Base-by-base conservation (phyloP, 2,888 invertebrate genomes). In the Philaethria dido region DNA sequence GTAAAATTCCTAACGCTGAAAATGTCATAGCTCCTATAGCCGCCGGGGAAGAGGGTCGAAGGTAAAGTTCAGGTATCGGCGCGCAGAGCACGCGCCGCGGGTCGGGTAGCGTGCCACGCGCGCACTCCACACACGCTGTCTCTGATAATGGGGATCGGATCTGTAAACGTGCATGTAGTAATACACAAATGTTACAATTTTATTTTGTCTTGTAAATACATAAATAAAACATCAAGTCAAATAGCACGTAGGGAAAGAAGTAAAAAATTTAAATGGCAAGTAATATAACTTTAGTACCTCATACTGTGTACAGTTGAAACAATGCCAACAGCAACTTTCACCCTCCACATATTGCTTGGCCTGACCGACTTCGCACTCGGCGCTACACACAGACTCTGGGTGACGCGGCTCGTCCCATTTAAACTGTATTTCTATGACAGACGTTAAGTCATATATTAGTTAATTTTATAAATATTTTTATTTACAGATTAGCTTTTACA, bases 261-360 rank as follows among this genome's bases (percentile, higher is more conserved):
- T 5, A 13, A 25, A 6, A 25, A 0, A n/a, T 6, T 1, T 25
- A 16, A 25, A 25, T 0, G 20, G 25, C 2, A 25, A 25, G 25
- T 25, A 50, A 25, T 50, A 2, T 25, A 22, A 57, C 3, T 16
- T n/a, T n/a, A 9, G 16, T 60, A 87, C 90, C 88, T 90, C 91
- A 36, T 89, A 90, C 74, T 89, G 89, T 42, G 90, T 89, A 78
- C 98, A 90, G 81, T 90, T 90, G 80, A 89, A 96, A 88, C 98
- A 98, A 84, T 97, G 97, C 98, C 98, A 98, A 85, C 98, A 98
- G 86, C 98, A 98, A 84, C 96, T 97, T 87, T 98, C 98, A 0
- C 98, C 98, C 84, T 98, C 98, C 54, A 98, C 96, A 87, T 97
- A 97, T 85, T 97, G 96, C 92, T 97, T 98, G 69, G 98, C 98